phyloP scores from a whole-genome alignment of 2,113 vertebrate genomes.

The Bos javanicus region DNA sequence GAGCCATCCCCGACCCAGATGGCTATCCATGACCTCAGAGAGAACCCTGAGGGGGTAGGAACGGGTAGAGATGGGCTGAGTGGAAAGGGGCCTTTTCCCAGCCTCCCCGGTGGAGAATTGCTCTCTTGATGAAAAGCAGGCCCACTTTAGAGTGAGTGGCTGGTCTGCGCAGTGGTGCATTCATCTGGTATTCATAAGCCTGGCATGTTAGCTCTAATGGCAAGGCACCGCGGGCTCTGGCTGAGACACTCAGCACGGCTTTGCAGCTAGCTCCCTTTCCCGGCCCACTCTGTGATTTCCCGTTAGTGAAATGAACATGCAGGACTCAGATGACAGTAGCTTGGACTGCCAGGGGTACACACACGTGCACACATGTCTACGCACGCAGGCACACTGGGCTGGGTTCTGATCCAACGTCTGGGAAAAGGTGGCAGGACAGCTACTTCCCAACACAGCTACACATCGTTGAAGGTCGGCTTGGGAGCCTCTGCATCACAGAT shows the following conservation, averaged over 20 bases:
- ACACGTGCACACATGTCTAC: rapidly evolving
- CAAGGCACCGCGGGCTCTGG: not conserved
- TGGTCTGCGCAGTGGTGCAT: not conserved
- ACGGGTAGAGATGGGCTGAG: not conserved
- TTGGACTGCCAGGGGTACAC: not conserved
- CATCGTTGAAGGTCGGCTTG: not conserved
- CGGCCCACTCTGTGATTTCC: not conserved
- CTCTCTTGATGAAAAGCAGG: conserved; percentile 7
- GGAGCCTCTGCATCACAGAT: not conserved
- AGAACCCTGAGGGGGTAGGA: not conserved
- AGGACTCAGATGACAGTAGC: not conserved
- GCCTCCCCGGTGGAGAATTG: not conserved
- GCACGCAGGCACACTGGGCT: rapidly evolving
- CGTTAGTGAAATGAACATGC: not conserved
- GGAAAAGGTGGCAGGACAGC: not conserved
- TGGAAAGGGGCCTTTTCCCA: not conserved
- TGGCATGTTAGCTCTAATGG: conserved; percentile 15
- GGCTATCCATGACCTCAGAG: not conserved
- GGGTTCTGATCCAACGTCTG: not conserved
- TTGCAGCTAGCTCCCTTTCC: not conserved
- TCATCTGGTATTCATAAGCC: conserved; percentile 9
- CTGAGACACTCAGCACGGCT: not conserved
- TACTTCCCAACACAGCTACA: not conserved
- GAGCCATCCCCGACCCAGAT: not conserved
- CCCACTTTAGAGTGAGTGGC: conserved; percentile 2